Conservation (phyloP, 2,888 invertebrate genomes). For the Druceiella hillmani region DNA sequence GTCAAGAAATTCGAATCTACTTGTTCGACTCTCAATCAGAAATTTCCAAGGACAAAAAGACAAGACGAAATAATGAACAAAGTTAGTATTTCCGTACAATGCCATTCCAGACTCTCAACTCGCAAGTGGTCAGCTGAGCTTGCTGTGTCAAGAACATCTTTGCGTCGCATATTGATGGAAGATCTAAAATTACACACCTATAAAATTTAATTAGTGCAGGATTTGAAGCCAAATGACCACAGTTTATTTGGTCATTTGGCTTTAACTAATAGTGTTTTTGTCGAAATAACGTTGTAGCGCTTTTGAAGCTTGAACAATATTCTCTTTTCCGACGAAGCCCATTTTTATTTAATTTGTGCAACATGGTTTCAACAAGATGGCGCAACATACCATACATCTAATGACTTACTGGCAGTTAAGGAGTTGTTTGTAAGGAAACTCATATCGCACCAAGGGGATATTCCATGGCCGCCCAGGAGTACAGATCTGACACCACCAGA, state of each 20-base stretch:
- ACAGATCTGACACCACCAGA: no score
- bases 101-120: conserved; percentile 17
- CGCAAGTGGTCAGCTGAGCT: conserved; percentile 23
- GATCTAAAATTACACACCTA: conserved; percentile 21
- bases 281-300: conserved; percentile 13
- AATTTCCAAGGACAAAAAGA: conserved; percentile 7
- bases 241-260: no score
- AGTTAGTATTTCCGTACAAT: conserved; percentile 14
- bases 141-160: conserved; percentile 19
- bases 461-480: no score
- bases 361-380: no score
- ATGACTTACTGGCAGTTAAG: no score
- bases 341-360: neutral
- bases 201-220: conserved; percentile 20
- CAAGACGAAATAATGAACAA: conserved; percentile 6
- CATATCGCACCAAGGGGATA: no score
- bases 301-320: conserved; percentile 6
- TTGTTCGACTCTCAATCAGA: neutral
- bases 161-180: conserved; percentile 20
- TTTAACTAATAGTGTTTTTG: conserved; percentile 9
- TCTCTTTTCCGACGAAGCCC: no score
- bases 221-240: conserved; percentile 15
- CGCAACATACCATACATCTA: no score
- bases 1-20: neutral
- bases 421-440: no score